phyloP scores from a whole-genome alignment of 1,140 invertebrate species.

The Grapholita molesta region DNA sequence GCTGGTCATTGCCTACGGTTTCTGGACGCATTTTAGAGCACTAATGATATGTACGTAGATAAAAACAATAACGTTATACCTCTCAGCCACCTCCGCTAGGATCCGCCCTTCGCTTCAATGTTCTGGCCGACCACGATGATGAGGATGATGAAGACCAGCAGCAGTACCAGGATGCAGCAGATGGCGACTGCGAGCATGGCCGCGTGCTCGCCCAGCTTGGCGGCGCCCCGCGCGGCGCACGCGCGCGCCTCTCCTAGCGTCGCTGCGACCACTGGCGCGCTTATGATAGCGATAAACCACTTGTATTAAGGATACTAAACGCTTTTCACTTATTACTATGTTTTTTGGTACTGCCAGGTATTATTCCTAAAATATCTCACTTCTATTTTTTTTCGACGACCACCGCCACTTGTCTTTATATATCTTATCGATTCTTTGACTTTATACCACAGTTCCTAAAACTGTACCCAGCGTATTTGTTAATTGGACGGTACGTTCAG shows the following conservation, averaged over 20 bases:
- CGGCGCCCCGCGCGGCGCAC: slow-evolving; percentile 51
- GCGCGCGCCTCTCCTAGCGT: slow-evolving; percentile 50
- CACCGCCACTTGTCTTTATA: no score
- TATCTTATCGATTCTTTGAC: no score
- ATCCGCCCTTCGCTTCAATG: slow-evolving; percentile 80
- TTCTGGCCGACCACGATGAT: slow-evolving; percentile 88
- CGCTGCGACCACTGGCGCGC: slow-evolving; percentile 48
- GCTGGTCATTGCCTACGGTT: no score
- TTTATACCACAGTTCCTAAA: not conserved
- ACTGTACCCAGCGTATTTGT: not conserved
- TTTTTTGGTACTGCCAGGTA: slow-evolving; percentile 1
- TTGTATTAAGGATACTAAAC: not conserved
- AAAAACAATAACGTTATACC: not conserved
- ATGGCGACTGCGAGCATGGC: slow-evolving; percentile 88
- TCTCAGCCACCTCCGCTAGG: slow-evolving; percentile 50
- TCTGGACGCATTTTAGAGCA: no score
- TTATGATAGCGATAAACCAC: slow-evolving; percentile 33
- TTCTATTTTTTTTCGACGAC: not conserved
- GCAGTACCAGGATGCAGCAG: slow-evolving; percentile 86
- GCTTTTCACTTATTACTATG: not conserved
- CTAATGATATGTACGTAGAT: no score
- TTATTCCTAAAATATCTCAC: not conserved
- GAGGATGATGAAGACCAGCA: slow-evolving; percentile 87
- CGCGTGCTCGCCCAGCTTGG: slow-evolving; percentile 76
- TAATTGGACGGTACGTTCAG: not conserved